Percentiles rank a stretch among this genome's conserved stretches.
Evolutionary conservation across 2,888 invertebrate genomes (phyloP).

Genomic region (Tinea semifulvella): DNA sequence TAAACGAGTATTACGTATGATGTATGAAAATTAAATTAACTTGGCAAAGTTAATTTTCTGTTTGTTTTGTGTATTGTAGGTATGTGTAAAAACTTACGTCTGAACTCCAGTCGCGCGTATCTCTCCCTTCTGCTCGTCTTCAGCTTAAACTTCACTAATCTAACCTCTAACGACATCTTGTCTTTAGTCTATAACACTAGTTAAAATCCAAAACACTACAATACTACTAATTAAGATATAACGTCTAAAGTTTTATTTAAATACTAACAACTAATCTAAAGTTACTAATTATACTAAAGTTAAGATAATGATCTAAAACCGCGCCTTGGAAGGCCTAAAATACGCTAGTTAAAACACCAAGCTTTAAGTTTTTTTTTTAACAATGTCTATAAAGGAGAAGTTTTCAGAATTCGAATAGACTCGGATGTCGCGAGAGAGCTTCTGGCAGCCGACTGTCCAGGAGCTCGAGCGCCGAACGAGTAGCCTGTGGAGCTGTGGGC

Average conservation of each 20-base stretch:
- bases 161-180: constrained; percentile 74
- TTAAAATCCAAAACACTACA: neutral
- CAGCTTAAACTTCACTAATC: constrained; percentile 73
- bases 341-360: neutral
- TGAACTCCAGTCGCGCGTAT: constrained; percentile 74
- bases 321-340: constrained; percentile 19
- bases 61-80: too few relatives aligned
- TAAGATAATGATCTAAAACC: constrained; percentile 16
- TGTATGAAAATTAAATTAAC: too few relatives aligned
- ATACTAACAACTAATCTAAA: neutral
- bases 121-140: constrained; percentile 74
- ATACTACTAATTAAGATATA: neutral
- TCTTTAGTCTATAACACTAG: constrained; percentile 11
- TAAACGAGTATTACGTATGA: too few relatives aligned
- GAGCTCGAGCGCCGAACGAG: constrained; percentile 2
- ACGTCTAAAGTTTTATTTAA: constrained; percentile 2
- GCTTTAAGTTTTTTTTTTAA: neutral
- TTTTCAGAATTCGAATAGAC: neutral
- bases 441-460: neutral
- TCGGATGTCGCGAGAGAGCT: neutral
- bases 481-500: neutral
- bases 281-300: neutral
- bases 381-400: neutral
- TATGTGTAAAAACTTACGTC: constrained; percentile 79
- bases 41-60: too few relatives aligned